These are phyloP conservation scores for Blastobasis lacticolella DNA, from an alignment of 2,888 invertebrate genomes.

Conservation along the genomic window DNA sequence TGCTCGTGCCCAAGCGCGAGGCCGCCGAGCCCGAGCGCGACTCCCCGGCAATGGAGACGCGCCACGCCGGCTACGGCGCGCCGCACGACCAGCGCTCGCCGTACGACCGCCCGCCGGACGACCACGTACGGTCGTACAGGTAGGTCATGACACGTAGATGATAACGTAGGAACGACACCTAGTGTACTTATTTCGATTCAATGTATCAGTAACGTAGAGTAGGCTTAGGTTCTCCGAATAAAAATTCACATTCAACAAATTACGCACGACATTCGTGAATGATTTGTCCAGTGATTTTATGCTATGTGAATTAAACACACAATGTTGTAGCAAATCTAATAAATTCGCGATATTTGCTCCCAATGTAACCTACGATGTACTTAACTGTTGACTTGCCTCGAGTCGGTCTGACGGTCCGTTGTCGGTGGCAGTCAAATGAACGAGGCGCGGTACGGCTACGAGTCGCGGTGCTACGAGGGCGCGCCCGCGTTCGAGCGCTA, in stretches of 20 bases:
- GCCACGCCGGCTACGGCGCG: conserved; percentile 78
- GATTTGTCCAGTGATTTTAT: not conserved
- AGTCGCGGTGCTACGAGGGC: conserved; percentile 67
- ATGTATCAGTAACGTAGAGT: too few relatives aligned
- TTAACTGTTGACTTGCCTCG: too few relatives aligned
- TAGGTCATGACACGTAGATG: conserved; percentile 15
- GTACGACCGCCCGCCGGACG: conserved; percentile 80
- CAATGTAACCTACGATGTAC: too few relatives aligned
- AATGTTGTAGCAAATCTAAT: too few relatives aligned
- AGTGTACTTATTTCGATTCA: too few relatives aligned
- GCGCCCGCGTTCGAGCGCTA: conserved; percentile 70
- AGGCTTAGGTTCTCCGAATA: too few relatives aligned
- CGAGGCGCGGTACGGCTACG: conserved; percentile 73
- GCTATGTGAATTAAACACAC: too few relatives aligned
- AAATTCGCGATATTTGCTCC: too few relatives aligned
- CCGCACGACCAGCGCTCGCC: conserved; percentile 79
- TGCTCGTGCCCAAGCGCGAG: conserved; percentile 82
- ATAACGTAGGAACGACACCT: too few relatives aligned
- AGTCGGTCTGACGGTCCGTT: conserved; percentile 1
- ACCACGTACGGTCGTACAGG: conserved; percentile 75
- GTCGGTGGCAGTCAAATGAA: conserved; percentile 68
- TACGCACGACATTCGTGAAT: conserved; percentile 7
- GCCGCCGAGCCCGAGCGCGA: conserved; percentile 78
- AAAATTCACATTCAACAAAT: not conserved
- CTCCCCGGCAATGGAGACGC: conserved; percentile 83